Evolutionary conservation across 1,140 invertebrate genomes (phyloP).

Genomic region (Drosophila pandora): DNA sequence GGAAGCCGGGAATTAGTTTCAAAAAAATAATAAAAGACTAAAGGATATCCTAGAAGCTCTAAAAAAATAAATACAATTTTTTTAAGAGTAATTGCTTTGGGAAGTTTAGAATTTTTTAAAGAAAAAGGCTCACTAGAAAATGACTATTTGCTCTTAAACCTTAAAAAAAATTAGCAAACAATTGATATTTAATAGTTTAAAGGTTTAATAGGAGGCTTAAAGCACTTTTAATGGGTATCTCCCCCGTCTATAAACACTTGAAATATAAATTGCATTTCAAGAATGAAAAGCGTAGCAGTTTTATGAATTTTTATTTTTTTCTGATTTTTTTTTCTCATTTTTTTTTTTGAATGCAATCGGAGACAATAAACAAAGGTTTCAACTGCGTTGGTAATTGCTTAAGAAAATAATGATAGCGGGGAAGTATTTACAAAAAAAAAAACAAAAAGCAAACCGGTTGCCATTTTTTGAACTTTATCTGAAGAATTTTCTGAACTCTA

Average conservation of each 20-base stretch:
- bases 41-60: background rate
- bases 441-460: constrained; percentile 9
- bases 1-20: no score
- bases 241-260: background rate
- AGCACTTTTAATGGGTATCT: constrained; percentile 5
- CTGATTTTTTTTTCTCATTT: background rate
- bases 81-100: no score
- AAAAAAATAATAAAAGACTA: background rate
- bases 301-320: background rate
- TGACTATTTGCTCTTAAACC: background rate
- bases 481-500: constrained; percentile 28
- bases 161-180: background rate
- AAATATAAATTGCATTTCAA: constrained; percentile 8
- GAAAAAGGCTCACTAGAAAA: no score
- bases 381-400: background rate
- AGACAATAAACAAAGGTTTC: constrained; percentile 1
- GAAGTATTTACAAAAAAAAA: constrained; percentile 16
- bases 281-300: constrained; percentile 33
- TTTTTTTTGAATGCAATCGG: background rate
- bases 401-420: background rate
- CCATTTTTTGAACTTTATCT: constrained; percentile 35
- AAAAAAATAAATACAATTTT: no score
- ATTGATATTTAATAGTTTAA: background rate
- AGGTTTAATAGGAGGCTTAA: background rate
- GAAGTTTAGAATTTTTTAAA: no score